Conservation (phyloP, 2,797 vertebrate genomes). For the Cynodonichthys magdalenae region DNA sequence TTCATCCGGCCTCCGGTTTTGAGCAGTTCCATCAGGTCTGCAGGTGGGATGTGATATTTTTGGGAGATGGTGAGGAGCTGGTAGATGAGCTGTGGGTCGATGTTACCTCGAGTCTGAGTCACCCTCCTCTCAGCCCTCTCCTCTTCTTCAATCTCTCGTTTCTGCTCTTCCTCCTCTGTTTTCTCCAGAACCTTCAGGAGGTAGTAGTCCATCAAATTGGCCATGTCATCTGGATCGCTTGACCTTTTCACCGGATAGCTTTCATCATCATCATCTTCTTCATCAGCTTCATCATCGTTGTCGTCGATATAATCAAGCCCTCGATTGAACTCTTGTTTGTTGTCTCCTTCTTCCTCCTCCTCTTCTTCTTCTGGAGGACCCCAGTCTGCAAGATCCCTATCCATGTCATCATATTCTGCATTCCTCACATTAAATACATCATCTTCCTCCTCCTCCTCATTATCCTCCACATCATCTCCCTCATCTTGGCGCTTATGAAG, state of each 20-base stretch:
- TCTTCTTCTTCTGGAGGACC: constrained; percentile 85
- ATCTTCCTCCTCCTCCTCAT: constrained; percentile 77
- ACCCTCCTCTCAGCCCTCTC: constrained; percentile 81
- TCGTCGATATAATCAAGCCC: constrained; percentile 74
- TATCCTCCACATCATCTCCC: constrained; percentile 81
- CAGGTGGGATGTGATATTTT: constrained; percentile 91
- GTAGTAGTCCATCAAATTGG: constrained; percentile 88
- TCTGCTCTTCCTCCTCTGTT: constrained; percentile 75
- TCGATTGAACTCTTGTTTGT: constrained; percentile 80
- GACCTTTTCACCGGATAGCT: constrained; percentile 82
- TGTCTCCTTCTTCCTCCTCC: constrained; percentile 84
- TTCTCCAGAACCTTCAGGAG: constrained; percentile 87
- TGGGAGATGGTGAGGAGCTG: constrained; percentile 91
- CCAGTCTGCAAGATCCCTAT: constrained; percentile 85
- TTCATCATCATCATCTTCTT: constrained; percentile 70
- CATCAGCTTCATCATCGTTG: constrained; percentile 70
- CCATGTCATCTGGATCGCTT: constrained; percentile 83
- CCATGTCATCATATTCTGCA: constrained; percentile 86
- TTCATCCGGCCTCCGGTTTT: constrained; percentile 74
- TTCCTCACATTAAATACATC: constrained; percentile 86
- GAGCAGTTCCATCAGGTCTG: constrained; percentile 91
- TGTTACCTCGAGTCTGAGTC: constrained; percentile 43
- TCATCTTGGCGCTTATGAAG: constrained; percentile 82
- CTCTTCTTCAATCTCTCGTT: constrained; percentile 69
- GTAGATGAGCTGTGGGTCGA: constrained; percentile 86